Evolutionary conservation across 2,888 invertebrate genomes (phyloP), one percentile per base, ranked within the genome.

Genomic region (Lithophane ornitopus): DNA sequence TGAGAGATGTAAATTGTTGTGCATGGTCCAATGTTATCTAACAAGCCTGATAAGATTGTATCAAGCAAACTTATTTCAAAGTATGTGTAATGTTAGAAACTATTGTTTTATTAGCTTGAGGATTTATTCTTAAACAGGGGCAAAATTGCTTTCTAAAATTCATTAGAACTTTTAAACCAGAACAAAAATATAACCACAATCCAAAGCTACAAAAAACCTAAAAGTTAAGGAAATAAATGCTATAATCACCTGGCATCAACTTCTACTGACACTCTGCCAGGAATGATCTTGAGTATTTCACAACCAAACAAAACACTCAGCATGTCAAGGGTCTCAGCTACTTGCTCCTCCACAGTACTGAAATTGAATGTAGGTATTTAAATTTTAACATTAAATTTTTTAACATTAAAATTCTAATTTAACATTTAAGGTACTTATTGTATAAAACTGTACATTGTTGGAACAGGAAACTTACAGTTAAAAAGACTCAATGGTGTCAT

Each of bases 201-300:
- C 14, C n/a, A 26, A 44, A 44, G 12, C 39, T 73, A 72, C 0
- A 39, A 52, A 49, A n/a, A 71, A 56, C 11, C n/a, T 14, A 9
- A 41, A 41, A n/a, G 0, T 41, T 9, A 7, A n/a, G 12, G 8
- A 6, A 62, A 65, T 69, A 39, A 61, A 46, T 56, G 11, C 41
- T 54, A 74, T 61, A 70, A 65, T 85, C 91, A 98, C 98, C 98
- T 98, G 54, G 99, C 99, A 97, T 99, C 99, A 66, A 99, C 99
- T 97, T 99, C 99, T 52, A 99, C 99, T 4, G 99, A 99, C 2
- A 99, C 99, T 85, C 99, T 97, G 14, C 99, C 99, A 22, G 99
- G 99, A 82, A 99, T 98, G 86, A 99, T 98, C 96, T 99, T 99
- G 68, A 99, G 97, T 89, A 99, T 99, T 97, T 99, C 99, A 92